Evolutionary conservation across 2,888 invertebrate species (phyloP).

Genomic region (Scaptodrosophila latifasciaeformis): DNA sequence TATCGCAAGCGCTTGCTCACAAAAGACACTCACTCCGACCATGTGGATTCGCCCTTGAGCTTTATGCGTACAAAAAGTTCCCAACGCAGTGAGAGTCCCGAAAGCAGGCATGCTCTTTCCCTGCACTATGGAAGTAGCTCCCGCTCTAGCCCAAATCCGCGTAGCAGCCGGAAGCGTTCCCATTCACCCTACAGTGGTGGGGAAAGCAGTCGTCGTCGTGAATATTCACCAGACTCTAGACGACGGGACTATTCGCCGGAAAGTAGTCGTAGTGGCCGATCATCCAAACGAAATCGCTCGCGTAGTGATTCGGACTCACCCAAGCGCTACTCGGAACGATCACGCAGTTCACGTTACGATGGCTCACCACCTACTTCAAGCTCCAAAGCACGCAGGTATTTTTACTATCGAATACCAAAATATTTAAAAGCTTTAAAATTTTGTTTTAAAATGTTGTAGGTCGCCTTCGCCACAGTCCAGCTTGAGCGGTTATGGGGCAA

Average conservation of each 20-base stretch:
- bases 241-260: constrained; percentile 64
- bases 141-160: constrained; percentile 68
- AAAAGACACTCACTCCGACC: constrained; percentile 76
- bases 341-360: constrained; percentile 62
- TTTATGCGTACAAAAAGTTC: constrained; percentile 40
- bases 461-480: constrained; percentile 47
- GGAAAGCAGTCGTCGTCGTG: constrained; percentile 39
- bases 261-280: constrained; percentile 45
- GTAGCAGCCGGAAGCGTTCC: constrained; percentile 73
- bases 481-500: constrained; percentile 26
- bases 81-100: constrained; percentile 62
- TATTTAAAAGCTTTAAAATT: neutral
- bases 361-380: constrained; percentile 47
- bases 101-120: constrained; percentile 28
- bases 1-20: constrained; percentile 91
- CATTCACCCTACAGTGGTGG: constrained; percentile 73
- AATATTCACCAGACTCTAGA: constrained; percentile 53
- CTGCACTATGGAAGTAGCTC: constrained; percentile 43
- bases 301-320: constrained; percentile 68
- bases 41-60: constrained; percentile 64
- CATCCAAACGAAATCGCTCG: constrained; percentile 62
- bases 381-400: constrained; percentile 39
- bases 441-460: constrained; percentile 16
- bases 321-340: constrained; percentile 63
- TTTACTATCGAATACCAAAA: neutral